Conservation (phyloP, 2,113 vertebrate genomes). For the Mionectes macconnelli region DNA sequence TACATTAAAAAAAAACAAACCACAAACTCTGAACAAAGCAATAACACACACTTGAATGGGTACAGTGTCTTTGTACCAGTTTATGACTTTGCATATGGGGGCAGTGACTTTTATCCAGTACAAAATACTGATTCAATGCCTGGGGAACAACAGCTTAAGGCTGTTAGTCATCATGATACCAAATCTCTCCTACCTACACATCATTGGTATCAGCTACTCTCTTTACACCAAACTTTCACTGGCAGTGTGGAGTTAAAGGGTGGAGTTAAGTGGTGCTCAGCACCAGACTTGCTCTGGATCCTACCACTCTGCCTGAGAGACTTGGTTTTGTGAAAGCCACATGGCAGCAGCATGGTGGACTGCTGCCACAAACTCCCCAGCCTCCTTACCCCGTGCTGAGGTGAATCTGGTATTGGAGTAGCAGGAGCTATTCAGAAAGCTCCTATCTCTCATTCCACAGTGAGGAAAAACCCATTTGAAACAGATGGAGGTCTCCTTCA, state of each 20-base stretch:
- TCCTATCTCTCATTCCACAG: neutral
- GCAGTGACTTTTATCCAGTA: neutral
- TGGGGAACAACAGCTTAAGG: neutral
- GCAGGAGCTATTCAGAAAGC: neutral
- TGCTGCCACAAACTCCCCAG: neutral
- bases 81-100: neutral
- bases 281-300: neutral
- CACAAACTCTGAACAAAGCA: neutral
- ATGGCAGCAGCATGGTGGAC: neutral
- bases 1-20: neutral
- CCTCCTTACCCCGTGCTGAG: neutral
- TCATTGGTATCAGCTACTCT: neutral
- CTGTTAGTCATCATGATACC: neutral
- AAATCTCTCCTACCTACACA: neutral
- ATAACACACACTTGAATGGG: neutral
- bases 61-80: neutral
- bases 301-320: neutral
- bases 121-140: neutral
- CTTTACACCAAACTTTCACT: rapidly evolving
- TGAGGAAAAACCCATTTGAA: neutral
- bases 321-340: neutral
- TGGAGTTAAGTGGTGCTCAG: neutral
- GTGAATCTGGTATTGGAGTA: neutral
- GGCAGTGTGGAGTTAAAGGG: neutral
- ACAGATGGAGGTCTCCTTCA: neutral